These are phyloP conservation scores for Scartelaos histophorus DNA, from an alignment of 2,113 vertebrate species.

Conservation along the genomic window DNA sequence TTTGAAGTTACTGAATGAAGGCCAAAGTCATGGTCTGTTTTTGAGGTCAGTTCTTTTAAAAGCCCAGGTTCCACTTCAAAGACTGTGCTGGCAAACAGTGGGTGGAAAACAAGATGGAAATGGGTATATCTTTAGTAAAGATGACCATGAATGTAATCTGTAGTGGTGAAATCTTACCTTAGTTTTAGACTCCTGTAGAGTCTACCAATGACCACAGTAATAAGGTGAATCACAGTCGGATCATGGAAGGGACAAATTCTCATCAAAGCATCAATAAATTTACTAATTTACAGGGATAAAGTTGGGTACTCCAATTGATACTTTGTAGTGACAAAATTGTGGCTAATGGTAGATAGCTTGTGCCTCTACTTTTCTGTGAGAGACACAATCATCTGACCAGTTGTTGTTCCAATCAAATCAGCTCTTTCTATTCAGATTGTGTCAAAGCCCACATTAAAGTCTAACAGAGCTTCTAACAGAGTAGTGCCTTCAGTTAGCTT, in stretches of 20 bases:
- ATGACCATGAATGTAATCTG: constrained; percentile 66
- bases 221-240: constrained; percentile 10
- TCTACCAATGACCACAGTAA: constrained; percentile 23
- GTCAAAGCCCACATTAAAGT: too few relatives aligned
- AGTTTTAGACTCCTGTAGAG: constrained; percentile 43
- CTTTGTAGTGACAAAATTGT: too few relatives aligned
- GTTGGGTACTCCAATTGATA: too few relatives aligned
- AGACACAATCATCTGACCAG: too few relatives aligned
- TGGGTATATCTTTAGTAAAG: constrained; percentile 36
- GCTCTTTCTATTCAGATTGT: too few relatives aligned
- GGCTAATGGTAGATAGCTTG: too few relatives aligned
- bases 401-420: too few relatives aligned
- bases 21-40: constrained; percentile 45
- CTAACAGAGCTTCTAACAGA: too few relatives aligned
- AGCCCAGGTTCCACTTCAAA: constrained; percentile 38
- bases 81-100: constrained; percentile 24
- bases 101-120: constrained; percentile 13
- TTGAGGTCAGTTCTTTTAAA: constrained; percentile 52
- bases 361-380: too few relatives aligned
- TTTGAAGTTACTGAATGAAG: constrained; percentile 33
- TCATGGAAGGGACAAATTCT: not conserved
- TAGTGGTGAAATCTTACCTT: constrained; percentile 56
- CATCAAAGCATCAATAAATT: not conserved
- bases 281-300: too few relatives aligned
- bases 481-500: too few relatives aligned